These are phyloP conservation scores for Salticus scenicus DNA, from an alignment of 2,888 invertebrate species.

Conservation along the genomic window DNA sequence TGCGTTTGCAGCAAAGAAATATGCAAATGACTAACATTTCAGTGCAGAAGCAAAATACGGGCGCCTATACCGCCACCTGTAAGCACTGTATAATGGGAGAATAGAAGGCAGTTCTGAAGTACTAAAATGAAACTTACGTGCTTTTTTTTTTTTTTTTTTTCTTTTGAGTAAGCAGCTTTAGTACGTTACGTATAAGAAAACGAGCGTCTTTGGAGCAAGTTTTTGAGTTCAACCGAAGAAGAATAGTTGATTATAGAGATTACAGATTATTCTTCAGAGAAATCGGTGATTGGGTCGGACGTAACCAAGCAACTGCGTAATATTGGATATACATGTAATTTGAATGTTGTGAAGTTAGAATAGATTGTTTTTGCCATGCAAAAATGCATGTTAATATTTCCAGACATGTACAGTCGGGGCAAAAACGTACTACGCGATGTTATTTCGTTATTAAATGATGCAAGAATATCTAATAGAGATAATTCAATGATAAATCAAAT, in stretches of 20 bases:
- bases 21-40: neutral
- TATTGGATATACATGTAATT: no score
- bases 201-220: neutral
- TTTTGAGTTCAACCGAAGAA: neutral
- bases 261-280: neutral
- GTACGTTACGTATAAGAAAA: neutral
- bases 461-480: no score
- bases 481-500: no score
- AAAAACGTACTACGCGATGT: no score
- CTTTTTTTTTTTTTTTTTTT: no score
- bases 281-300: neutral
- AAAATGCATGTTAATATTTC: no score
- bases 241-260: neutral
- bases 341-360: no score
- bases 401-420: no score
- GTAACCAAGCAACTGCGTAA: neutral
- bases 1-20: neutral
- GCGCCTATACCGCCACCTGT: neutral
- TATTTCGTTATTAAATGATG: no score
- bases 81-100: neutral
- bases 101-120: neutral
- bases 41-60: neutral
- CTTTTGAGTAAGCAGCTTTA: neutral
- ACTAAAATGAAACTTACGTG: neutral
- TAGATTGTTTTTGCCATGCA: no score